phyloP scores from a whole-genome alignment of 2,888 invertebrate species.

The Drosophila nr. perissopoda region DNA sequence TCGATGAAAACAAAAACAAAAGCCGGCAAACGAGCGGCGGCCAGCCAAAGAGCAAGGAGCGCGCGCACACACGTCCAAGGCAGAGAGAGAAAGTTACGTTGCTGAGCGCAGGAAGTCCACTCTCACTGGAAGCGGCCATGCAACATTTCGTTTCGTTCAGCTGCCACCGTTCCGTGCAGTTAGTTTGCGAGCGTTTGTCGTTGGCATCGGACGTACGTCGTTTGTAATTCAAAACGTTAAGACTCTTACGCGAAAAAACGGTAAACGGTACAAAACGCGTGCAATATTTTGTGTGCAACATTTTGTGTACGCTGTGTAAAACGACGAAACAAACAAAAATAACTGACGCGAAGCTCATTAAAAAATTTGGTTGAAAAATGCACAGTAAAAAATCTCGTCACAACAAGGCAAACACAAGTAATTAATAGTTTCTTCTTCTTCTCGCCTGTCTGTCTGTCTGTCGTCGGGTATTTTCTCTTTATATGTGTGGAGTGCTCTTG shows the following conservation, averaged over 20 bases:
- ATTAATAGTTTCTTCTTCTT: slow-evolving; percentile 54
- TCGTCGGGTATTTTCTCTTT: background rate
- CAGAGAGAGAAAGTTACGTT: slow-evolving; percentile 1
- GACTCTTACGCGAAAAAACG: slow-evolving; percentile 35
- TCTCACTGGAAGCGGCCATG: slow-evolving; percentile 53
- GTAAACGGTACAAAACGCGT: slow-evolving; percentile 11
- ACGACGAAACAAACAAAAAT: slow-evolving; percentile 2
- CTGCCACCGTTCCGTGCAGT: slow-evolving; percentile 20
- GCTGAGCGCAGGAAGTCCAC: slow-evolving; percentile 10
- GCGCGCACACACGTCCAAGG: slow-evolving; percentile 25
- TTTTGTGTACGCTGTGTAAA: slow-evolving; percentile 3
- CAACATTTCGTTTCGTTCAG: slow-evolving; percentile 24
- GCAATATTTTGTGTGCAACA: slow-evolving; percentile 26
- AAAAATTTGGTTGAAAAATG: slow-evolving; percentile 55
- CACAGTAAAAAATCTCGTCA: slow-evolving; percentile 44
- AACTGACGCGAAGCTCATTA: slow-evolving; percentile 41
- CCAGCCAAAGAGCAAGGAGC: slow-evolving; percentile 38
- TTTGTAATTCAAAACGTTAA: slow-evolving; percentile 11
- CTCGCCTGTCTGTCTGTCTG: slow-evolving; percentile 19
- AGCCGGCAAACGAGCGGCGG: slow-evolving; percentile 45
- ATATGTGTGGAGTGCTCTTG: slow-evolving; percentile 12
- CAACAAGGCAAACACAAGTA: slow-evolving; percentile 67
- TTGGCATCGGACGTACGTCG: slow-evolving; percentile 71
- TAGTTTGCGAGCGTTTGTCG: slow-evolving; percentile 83
- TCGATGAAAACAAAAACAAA: slow-evolving; percentile 53